Base-by-base conservation (phyloP, 2,797 vertebrate genomes). In the Argentina silus region DNA sequence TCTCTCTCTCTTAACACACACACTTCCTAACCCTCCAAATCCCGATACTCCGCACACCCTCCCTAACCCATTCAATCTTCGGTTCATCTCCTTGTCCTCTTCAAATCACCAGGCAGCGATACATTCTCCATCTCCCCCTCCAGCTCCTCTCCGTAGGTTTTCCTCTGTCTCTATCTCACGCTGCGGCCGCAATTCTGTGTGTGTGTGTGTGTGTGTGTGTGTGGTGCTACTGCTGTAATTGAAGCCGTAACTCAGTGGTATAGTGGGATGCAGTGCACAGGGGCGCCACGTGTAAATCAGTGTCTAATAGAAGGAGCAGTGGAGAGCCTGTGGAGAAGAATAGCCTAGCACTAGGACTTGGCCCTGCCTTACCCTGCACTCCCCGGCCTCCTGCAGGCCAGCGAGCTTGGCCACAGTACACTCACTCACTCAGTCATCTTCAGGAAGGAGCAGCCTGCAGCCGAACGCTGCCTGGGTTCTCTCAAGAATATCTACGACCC, bases 221-320 rank as follows among this genome's bases (percentile, higher is more conserved):
- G 83, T 83, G 80, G 80, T 69, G 76, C 83, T 81, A 79, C 81
- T 77, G 76, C 78, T 83, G 83, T 90, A 92, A 91, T 91, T 91
- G 90, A 90, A 92, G 87, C 89, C 81, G 77, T 91, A 91, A 90
- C 83, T 91, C 90, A 89, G 73, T n/a, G n/a, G 60, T 15, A 17
- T 23, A 73, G 79, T 82, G 70, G 71, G 87, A 83, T 83, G 83
- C 82, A 81, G 83, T 86, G 27, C 27, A 78, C 81, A 69, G 77
- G 83, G 86, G 78, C 79, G 81, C 79, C 72, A 77, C 78, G 90
- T 92, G 90, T 88, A 90, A 87, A 91, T 91, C 86, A 87, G 80
- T 14, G 69, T 86, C 84, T 90, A 84, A 88, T 89, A 85, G 85
- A 81, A 43, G 76, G 69, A 84, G 73, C 73, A 63, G 73, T 80